Conservation (phyloP, 2,888 invertebrate genomes). For the Tricholauxania praeusta region DNA sequence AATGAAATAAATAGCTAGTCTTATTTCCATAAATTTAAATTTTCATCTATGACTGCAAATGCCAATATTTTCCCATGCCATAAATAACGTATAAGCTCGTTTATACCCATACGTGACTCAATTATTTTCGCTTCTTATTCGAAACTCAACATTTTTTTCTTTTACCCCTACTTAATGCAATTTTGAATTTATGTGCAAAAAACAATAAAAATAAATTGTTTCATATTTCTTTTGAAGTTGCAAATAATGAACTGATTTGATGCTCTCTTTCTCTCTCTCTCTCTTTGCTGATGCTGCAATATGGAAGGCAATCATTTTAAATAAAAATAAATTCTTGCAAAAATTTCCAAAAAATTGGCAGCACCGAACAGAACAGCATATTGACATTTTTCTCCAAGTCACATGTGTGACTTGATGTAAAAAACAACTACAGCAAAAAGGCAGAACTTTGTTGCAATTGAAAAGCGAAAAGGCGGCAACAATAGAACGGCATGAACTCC, state of each 20-base stretch:
- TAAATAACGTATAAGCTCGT: slow-evolving; percentile 11
- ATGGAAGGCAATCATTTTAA: slow-evolving; percentile 38
- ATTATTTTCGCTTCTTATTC: slow-evolving; percentile 43
- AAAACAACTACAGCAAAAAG: not conserved
- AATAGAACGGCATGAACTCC: not conserved
- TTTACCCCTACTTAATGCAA: not conserved
- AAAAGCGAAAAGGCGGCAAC: not conserved
- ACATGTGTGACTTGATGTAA: not conserved
- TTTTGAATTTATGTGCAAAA: slow-evolving; percentile 59
- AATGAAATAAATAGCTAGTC: too few relatives aligned
- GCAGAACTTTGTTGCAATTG: slow-evolving; percentile 10
- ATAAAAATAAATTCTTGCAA: not conserved
- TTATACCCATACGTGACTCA: slow-evolving; percentile 61
- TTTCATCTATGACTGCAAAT: not conserved
- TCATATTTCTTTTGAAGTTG: slow-evolving; percentile 52
- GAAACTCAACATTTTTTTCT: slow-evolving; percentile 48
- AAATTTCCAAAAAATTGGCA: not conserved
- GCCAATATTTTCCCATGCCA: slow-evolving; percentile 47
- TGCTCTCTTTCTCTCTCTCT: not conserved
- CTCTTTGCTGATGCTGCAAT: slow-evolving; percentile 40
- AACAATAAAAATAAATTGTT: slow-evolving; percentile 66
- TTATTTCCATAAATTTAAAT: not conserved
- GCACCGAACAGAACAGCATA: not conserved
- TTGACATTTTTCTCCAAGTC: too few relatives aligned
- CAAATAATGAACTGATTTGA: slow-evolving; percentile 60